Base-by-base conservation (phyloP, 2,797 vertebrate genomes). In the Labroides dimidiatus region DNA sequence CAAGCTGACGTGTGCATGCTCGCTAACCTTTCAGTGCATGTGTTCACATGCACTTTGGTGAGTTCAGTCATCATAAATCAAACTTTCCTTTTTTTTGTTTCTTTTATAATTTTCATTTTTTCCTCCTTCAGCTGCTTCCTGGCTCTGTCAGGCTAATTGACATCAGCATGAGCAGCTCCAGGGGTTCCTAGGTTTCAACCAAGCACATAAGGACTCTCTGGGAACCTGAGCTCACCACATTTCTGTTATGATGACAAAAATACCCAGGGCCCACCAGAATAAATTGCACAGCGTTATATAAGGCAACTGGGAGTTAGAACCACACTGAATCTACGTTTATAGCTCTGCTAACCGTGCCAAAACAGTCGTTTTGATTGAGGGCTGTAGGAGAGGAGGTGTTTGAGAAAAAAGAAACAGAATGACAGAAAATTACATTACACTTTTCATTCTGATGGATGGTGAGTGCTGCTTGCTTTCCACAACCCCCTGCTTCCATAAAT, bases 1-100 rank as follows among this genome's bases (percentile, higher is more conserved):
- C 89, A 92, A 87, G 88, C 90, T 87, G 85, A 87, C 78, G 73
- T 58, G 66, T 81, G 86, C 85, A 85, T 82, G 87, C 85, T 69
- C 54, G 39, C 68, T 56, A 67, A 78, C 52, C 50, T 54, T 60
- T 78, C 23, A 53, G 12, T 63, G 41, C 53, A 39, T 70, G 45
- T 66, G 51, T 69, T 10, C 51, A 36, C 52, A 49, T 56, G 77
- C 37, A 50, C 62, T 60, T 77, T 44, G 30, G 59, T 6, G 0
- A 58, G 20, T 72, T 30, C 62, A 33, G 58, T 78, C 69, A 58
- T 78, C 70, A 71, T 62, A 52, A 52, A 59, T 72, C 21, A 68
- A 69, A 70, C 60, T 36, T 43, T 41, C 6, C 55, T 39, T 19
- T 63, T 50, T 48, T 57, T 49, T 15, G 19, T 17, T 19, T 44